Evolutionary conservation across 2,888 invertebrate species (phyloP).

Genomic region (Hemaris fuciformis): DNA sequence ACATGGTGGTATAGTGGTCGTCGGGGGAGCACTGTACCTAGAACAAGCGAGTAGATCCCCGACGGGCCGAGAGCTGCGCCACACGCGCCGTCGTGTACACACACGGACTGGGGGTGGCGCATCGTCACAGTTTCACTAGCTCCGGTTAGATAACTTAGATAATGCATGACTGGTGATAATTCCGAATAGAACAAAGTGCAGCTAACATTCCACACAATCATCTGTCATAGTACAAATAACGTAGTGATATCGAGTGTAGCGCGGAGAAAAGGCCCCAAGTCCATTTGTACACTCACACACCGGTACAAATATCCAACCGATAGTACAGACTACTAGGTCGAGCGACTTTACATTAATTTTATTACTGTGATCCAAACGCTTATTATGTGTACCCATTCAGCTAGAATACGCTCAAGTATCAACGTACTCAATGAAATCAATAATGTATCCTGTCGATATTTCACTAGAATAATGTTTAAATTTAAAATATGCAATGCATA

Average conservation of each 20-base stretch:
- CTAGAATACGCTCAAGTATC: constrained; percentile 81
- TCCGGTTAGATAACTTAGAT: constrained; percentile 46
- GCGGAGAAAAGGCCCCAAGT: constrained; percentile 50
- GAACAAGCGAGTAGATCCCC: not conserved
- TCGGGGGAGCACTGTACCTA: constrained; percentile 1
- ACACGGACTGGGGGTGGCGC: constrained; percentile 20
- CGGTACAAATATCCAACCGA: constrained; percentile 60
- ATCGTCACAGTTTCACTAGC: constrained; percentile 34
- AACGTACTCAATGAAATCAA: constrained; percentile 68
- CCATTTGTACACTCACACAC: constrained; percentile 44
- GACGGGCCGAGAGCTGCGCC: too few species aligned
- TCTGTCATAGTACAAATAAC: constrained; percentile 51
- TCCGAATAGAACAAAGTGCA: constrained; percentile 74
- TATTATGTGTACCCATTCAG: constrained; percentile 80
- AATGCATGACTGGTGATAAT: constrained; percentile 74
- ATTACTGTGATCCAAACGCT: constrained; percentile 77
- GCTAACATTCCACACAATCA: constrained; percentile 73
- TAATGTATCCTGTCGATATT: constrained; percentile 70
- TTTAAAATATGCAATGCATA: constrained; percentile 82
- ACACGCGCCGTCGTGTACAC: too few species aligned
- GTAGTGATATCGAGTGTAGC: constrained; percentile 62
- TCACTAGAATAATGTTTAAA: constrained; percentile 74
- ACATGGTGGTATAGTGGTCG: constrained; percentile 1
- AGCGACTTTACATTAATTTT: constrained; percentile 61
- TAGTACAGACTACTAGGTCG: constrained; percentile 73